These are phyloP conservation scores for Cryptocheilus praepositus DNA, from an alignment of 2,888 invertebrate genomes.

Conservation along the genomic window DNA sequence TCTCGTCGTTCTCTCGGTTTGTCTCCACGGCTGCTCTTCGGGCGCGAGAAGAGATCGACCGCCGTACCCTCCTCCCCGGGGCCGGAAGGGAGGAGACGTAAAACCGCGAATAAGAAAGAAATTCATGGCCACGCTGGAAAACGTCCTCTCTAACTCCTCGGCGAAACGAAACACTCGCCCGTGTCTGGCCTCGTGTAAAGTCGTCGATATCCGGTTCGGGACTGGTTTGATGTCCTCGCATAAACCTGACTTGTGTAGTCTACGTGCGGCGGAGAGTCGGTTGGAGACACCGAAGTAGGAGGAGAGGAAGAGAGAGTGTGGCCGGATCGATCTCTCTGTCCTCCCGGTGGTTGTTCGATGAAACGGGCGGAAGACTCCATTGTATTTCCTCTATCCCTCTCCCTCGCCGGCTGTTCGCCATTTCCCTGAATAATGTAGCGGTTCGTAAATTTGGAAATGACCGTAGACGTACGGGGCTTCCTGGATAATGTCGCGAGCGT, in stretches of 20 bases:
- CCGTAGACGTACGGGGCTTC: slow-evolving; percentile 21
- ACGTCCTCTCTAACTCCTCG: slow-evolving; percentile 24
- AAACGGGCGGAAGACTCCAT: slow-evolving; percentile 15
- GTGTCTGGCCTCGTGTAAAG: slow-evolving; percentile 33
- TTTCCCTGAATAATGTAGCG: slow-evolving; percentile 38
- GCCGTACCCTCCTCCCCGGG: not conserved
- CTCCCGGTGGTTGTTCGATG: slow-evolving; percentile 11
- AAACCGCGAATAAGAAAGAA: slow-evolving; percentile 51
- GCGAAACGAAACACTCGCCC: not conserved
- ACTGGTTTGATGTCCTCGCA: slow-evolving; percentile 54
- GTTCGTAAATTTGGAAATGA: slow-evolving; percentile 43
- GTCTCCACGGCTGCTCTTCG: not conserved
- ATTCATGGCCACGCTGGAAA: slow-evolving; percentile 44
- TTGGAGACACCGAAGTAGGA: not conserved
- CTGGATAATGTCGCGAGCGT: slow-evolving; percentile 33
- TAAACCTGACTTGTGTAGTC: slow-evolving; percentile 47
- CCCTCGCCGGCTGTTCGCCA: not conserved
- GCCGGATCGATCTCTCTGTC: slow-evolving; percentile 2
- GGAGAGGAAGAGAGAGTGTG: slow-evolving; percentile 7
- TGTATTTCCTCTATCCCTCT: slow-evolving; percentile 3
- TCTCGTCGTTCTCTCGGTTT: not conserved
- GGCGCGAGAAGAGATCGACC: not conserved
- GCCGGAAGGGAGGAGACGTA: slow-evolving; percentile 22
- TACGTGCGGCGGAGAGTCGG: not conserved
- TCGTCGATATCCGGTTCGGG: slow-evolving; percentile 52